Base-by-base conservation (phyloP, 2,113 vertebrate genomes). In the Gnathonemus longibarbis region DNA sequence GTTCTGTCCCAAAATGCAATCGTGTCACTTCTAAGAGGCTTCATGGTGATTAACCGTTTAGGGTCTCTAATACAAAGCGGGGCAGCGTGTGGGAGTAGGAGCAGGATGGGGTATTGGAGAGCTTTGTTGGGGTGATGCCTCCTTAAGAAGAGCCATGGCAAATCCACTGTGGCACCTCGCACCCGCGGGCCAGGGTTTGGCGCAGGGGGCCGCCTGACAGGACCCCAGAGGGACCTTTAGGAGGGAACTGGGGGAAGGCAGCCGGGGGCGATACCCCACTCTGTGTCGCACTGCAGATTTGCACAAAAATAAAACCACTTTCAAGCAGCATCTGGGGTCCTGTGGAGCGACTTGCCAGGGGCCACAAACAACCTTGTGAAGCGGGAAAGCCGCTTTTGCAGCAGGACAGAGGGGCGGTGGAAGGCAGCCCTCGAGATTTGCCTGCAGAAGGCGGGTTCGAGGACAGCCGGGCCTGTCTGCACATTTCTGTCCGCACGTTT, bases 81-180 rank as follows among this genome's bases (percentile, higher is more conserved):
- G 35, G n/a, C 62, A 3, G 88, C 35, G 21, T 83, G 89, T 35
- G 3, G 17, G 15, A 52, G 9, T 13, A 84, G 42, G 4, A 35
- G 66, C 27, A 62, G 24, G n/a, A 11, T 17, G 89, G 91, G 74
- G 45, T 89, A 84, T 90, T 91, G 94, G 91, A 92, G 89, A 92
- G 91, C 45, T 49, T 2, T 24, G 92, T n/a, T 92, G 90, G 35
- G 74, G 90, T 66, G 91, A 95, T 95, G 90, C 92, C 96, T 96
- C 93, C 95, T 95, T 96, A 95, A 96, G 95, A 93, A 93, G 93
- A 92, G 91, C 92, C 93, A 90, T 3, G 19, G 58, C 21, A 88
- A 3, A 87, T 24, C 48, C 52, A 42, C 4, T 6, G 35, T 5
- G 6, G 15, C 15, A 6, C 17, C 31, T 42, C 1, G 1, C 70